These are phyloP conservation scores for Myotis daubentonii DNA, from an alignment of 2,797 vertebrate species.

Conservation along the genomic window DNA sequence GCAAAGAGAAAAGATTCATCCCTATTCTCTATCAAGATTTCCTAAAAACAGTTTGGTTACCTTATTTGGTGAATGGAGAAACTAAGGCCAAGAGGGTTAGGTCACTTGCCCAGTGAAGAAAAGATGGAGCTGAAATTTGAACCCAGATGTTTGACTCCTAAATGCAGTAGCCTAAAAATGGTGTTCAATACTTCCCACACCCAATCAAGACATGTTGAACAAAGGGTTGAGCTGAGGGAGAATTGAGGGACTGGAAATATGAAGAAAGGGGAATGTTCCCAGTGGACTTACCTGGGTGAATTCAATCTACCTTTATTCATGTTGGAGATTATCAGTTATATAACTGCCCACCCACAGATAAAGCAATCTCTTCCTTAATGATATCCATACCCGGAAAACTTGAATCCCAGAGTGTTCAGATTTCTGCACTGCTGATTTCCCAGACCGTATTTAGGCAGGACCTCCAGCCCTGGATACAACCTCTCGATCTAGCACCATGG, in stretches of 20 bases:
- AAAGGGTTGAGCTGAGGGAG: neutral
- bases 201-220: neutral
- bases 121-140: conserved; percentile 15
- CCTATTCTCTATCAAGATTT: neutral
- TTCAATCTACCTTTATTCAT: neutral
- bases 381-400: neutral
- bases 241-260: neutral
- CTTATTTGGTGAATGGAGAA: neutral
- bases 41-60: neutral
- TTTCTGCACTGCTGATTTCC: conserved; percentile 16
- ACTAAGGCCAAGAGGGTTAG: neutral
- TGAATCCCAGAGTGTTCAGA: conserved; percentile 23
- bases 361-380: neutral
- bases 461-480: neutral
- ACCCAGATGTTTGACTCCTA: neutral
- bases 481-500: conserved; percentile 59
- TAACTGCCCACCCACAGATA: conserved; percentile 12
- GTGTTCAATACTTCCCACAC: neutral
- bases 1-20: neutral
- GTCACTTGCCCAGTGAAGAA: neutral
- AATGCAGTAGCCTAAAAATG: neutral
- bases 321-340: conserved; percentile 61
- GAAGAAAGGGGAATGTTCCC: neutral
- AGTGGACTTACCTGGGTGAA: neutral
- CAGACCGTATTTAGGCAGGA: conserved; percentile 66